Conservation (phyloP, 2,888 invertebrate genomes). For the Noctua janthe region DNA sequence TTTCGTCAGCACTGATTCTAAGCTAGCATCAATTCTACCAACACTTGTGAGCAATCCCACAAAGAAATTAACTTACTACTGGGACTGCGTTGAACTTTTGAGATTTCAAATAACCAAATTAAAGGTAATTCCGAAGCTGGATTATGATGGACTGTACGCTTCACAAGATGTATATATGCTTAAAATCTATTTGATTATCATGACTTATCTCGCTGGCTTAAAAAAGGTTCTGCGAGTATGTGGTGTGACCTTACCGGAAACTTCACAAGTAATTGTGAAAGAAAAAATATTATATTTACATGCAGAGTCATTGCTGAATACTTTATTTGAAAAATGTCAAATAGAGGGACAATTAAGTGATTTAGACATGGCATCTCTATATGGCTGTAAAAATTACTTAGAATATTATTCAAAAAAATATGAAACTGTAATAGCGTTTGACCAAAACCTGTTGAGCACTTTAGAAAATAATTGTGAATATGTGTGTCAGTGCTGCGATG, state of each 20-base stretch:
- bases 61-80: constrained; percentile 75
- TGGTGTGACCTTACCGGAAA: constrained; percentile 73
- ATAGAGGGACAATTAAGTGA: constrained; percentile 60
- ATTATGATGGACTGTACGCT: constrained; percentile 73
- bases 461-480: constrained; percentile 65
- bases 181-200: constrained; percentile 80
- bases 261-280: constrained; percentile 74
- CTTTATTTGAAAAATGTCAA: constrained; percentile 67
- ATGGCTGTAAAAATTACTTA: constrained; percentile 77
- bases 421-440: constrained; percentile 67
- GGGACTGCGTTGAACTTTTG: constrained; percentile 82
- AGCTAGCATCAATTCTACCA: constrained; percentile 67
- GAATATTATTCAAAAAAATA: constrained; percentile 78
- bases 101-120: constrained; percentile 79
- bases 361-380: constrained; percentile 73
- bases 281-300: constrained; percentile 78
- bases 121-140: constrained; percentile 75
- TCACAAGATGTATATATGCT: constrained; percentile 76
- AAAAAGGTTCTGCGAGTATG: constrained; percentile 69
- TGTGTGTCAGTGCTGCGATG: constrained; percentile 83
- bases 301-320: constrained; percentile 72
- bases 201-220: constrained; percentile 73
- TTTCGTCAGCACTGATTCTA: constrained; percentile 70
- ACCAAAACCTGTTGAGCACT: constrained; percentile 63
- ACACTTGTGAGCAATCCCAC: constrained; percentile 76